Base-by-base conservation (phyloP, 2,797 vertebrate species). In the Ctenopoma kingsleyae region DNA sequence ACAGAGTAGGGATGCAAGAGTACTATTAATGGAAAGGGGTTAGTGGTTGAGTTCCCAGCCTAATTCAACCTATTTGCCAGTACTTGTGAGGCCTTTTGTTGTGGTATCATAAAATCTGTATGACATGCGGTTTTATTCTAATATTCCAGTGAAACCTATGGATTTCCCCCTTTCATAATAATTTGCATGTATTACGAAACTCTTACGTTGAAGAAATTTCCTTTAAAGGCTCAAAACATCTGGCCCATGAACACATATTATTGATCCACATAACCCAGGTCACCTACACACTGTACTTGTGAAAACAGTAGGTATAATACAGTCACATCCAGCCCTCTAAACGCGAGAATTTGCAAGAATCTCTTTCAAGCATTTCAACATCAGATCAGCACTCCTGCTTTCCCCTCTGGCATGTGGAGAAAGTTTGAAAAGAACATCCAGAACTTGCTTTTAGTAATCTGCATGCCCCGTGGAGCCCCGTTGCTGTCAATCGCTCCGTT, bases 371-470 rank as follows among this genome's bases (percentile, higher is more conserved):
- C 75, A 41, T 84, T 83, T 77, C 78, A 51, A 20, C 79, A 80
- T 89, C 81, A 87, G 85, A 90, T 87, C 81, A 87, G 80, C 85
- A 75, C 84, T 85, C 78, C 74, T 59, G 35, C 84, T 82, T 64
- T 46, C 68, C 78, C 91, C 84, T 76, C 67, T 27, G 82, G 89
- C 85, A 67, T 76, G 84, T 76, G 86, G 86, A 81, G 81, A 83
- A 91, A 91, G 89, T 92, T 92, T 89, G 79, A 87, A 85, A 91
- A 85, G 88, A 91, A 91, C 69, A 90, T 83, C 82, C 78, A 89
- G 87, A 92, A 92, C 85, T 92, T 81, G 88, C 88, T 88, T 86
- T 91, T 70, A 89, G 86, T 92, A 79, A 92, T 90, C 82, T 86
- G 83, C 85, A 85, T 87, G 89, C 90, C 89, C 92, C 22, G 79